Conservation (phyloP, 2,113 vertebrate species). For the Micromys minutus region DNA sequence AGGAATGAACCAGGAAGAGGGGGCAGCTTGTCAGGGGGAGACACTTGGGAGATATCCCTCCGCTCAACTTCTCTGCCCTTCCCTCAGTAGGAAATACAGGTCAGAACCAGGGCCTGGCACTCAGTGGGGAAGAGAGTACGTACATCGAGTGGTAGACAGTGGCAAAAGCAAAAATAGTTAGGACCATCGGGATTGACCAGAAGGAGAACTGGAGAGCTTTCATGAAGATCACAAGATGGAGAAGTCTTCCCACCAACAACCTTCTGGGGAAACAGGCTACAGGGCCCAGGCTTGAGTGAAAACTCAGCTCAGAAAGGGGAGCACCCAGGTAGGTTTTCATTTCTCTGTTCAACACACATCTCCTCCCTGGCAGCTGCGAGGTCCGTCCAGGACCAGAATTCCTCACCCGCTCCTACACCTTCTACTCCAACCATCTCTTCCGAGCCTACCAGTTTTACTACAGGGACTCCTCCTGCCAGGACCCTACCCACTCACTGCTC, state of each 20-base stretch:
- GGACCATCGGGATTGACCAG: background rate
- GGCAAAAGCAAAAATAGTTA: too few relatives aligned
- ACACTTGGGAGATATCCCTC: fast-evolving
- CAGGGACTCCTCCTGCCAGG: slow-evolving; percentile 87
- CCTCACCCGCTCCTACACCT: slow-evolving; percentile 92
- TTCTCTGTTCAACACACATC: background rate
- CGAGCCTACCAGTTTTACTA: slow-evolving; percentile 94
- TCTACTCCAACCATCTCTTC: slow-evolving; percentile 89
- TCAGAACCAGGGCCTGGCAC: fast-evolving
- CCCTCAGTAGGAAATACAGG: background rate
- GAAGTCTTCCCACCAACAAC: background rate
- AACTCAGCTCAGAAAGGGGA: background rate
- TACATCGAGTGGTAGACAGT: fast-evolving
- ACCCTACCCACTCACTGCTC: slow-evolving; percentile 91
- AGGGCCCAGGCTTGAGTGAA: background rate
- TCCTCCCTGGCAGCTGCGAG: slow-evolving; percentile 88
- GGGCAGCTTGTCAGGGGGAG: background rate
- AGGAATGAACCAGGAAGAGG: background rate
- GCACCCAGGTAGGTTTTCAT: too few relatives aligned
- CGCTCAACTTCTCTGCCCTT: fast-evolving
- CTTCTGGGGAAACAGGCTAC: background rate
- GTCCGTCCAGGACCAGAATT: slow-evolving; percentile 94
- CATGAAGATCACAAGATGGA: fast-evolving
- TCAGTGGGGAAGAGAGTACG: background rate
- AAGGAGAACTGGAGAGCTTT: background rate